Evolutionary conservation across 2,888 invertebrate species (phyloP).

Genomic region (Synanthedon myopaeformis): DNA sequence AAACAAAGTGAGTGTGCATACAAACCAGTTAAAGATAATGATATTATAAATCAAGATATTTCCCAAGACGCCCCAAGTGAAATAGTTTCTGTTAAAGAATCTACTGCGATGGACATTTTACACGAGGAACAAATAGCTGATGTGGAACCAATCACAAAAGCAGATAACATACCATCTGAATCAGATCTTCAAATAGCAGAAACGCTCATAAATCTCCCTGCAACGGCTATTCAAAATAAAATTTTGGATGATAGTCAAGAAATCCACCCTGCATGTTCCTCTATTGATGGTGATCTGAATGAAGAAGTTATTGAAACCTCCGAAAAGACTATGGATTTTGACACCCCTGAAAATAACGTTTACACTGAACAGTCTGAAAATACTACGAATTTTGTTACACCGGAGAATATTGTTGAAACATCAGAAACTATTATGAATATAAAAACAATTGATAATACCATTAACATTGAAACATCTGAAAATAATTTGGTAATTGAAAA

Average conservation of each 20-base stretch:
- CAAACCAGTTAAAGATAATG: not conserved
- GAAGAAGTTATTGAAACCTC: not conserved
- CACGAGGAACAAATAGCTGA: not conserved
- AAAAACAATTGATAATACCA: not conserved
- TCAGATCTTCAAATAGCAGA: conserved; percentile 64
- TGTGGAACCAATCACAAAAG: not conserved
- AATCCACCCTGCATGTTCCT: not conserved
- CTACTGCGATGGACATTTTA: not conserved
- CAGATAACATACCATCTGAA: conserved; percentile 45
- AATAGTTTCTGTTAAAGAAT: not conserved
- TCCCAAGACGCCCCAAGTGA: not conserved
- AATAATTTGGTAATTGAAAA: not conserved
- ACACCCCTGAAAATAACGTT: too few relatives aligned
- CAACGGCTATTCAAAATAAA: conserved; percentile 47
- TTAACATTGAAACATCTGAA: not conserved
- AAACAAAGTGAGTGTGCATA: not conserved
- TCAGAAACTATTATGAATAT: too few relatives aligned
- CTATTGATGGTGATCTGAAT: not conserved
- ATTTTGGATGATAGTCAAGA: conserved; percentile 17
- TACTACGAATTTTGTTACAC: too few relatives aligned
- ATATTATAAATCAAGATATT: not conserved
- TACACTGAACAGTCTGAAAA: too few relatives aligned
- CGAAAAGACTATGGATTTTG: not conserved
- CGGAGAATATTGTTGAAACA: too few relatives aligned
- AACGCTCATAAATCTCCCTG: conserved; percentile 56